Evolutionary conservation across 2,797 vertebrate genomes (phyloP).

Genomic region (Sebastiscus albofasciatus): DNA sequence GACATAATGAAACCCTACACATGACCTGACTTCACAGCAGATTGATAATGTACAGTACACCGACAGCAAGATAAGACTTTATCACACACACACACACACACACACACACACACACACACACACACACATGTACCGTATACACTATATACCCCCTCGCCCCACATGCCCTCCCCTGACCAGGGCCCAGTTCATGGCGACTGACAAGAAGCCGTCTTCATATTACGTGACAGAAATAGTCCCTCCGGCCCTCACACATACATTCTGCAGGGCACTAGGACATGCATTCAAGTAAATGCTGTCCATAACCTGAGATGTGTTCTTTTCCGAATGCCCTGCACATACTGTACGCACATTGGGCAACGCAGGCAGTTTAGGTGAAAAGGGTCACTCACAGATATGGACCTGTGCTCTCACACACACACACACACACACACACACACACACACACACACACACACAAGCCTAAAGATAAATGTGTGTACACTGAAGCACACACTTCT

Average conservation of each 20-base stretch:
- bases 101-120: background rate
- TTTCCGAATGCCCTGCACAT: constrained; percentile 19
- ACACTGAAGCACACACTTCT: constrained; percentile 5
- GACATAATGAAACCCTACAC: constrained; percentile 11
- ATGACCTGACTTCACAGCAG: constrained; percentile 8
- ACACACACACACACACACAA: constrained; percentile 2
- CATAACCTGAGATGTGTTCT: constrained; percentile 45
- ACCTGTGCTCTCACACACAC: constrained; percentile 14
- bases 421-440: constrained; percentile 19
- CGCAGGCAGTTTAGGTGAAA: constrained; percentile 25
- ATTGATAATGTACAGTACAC: constrained; percentile 29
- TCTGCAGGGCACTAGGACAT: constrained; percentile 33
- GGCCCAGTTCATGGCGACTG: constrained; percentile 8
- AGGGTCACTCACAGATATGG: constrained; percentile 37
- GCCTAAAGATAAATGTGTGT: constrained; percentile 30
- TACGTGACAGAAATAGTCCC: constrained; percentile 71
- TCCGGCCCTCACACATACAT: constrained; percentile 27
- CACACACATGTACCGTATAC: background rate
- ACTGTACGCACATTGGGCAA: constrained; percentile 29
- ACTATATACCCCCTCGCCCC: background rate
- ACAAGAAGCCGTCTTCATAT: constrained; percentile 60
- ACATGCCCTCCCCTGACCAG: constrained; percentile 49
- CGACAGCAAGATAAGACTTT: constrained; percentile 5
- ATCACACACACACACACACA: constrained; percentile 3
- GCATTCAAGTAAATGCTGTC: constrained; percentile 38